Evolutionary conservation across 2,888 invertebrate species (phyloP).

Genomic region (Phengaris arion): DNA sequence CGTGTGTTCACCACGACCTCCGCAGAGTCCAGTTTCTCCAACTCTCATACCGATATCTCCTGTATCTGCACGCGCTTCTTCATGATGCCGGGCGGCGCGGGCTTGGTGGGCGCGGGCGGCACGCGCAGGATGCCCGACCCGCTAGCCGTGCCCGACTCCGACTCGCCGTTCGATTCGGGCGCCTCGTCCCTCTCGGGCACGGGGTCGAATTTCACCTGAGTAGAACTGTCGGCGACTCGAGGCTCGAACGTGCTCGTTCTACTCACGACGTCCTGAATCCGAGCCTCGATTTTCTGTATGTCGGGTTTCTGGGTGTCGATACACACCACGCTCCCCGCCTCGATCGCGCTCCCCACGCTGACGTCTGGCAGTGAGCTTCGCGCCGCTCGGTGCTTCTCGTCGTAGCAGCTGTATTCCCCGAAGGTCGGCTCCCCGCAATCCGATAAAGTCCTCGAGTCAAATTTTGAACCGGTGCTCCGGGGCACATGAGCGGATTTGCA

Average conservation of each 20-base stretch:
- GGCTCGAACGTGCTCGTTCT: constrained; percentile 75
- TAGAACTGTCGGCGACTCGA: constrained; percentile 74
- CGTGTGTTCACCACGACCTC: constrained; percentile 71
- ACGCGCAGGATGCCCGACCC: constrained; percentile 73
- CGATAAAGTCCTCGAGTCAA: constrained; percentile 73
- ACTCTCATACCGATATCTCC: constrained; percentile 92
- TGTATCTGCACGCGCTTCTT: constrained; percentile 96
- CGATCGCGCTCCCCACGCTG: constrained; percentile 81
- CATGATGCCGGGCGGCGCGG: constrained; percentile 86
- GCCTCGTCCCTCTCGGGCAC: constrained; percentile 65
- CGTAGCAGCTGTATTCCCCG: constrained; percentile 84
- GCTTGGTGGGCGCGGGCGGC: constrained; percentile 65
- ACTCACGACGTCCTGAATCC: constrained; percentile 58
- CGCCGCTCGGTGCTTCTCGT: constrained; percentile 79
- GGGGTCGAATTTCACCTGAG: constrained; percentile 74
- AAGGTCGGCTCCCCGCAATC: constrained; percentile 78
- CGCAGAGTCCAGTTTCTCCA: constrained; percentile 56
- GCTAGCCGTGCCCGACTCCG: constrained; percentile 65
- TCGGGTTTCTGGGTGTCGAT: constrained; percentile 76
- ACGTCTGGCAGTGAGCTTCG: constrained; percentile 81
- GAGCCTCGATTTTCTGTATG: constrained; percentile 70
- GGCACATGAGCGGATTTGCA: constrained; percentile 79
- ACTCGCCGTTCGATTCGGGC: constrained; percentile 65
- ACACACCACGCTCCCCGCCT: constrained; percentile 77
- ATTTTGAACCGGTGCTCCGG: constrained; percentile 66